These are phyloP conservation scores for Trilocha varians DNA, from an alignment of 2,888 invertebrate genomes.

Conservation along the genomic window DNA sequence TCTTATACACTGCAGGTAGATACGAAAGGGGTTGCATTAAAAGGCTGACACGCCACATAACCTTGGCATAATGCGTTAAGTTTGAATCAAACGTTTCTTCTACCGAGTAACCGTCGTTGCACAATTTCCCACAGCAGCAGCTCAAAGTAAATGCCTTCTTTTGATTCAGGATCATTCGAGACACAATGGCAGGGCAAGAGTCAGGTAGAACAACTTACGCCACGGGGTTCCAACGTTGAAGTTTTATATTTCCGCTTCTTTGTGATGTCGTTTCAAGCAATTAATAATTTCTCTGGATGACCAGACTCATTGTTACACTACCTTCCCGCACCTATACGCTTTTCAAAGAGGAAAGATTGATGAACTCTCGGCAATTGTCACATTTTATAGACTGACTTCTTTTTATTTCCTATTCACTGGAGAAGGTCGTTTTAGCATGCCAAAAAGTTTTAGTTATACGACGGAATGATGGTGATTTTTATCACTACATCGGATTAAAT, in stretches of 20 bases:
- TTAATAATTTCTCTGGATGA: slow-evolving; percentile 72
- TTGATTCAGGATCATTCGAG: slow-evolving; percentile 51
- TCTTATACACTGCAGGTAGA: slow-evolving; percentile 12
- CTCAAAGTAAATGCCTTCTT: slow-evolving; percentile 60
- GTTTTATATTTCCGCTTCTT: slow-evolving; percentile 74
- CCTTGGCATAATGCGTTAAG: slow-evolving; percentile 38
- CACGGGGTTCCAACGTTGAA: slow-evolving; percentile 60
- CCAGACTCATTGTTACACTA: slow-evolving; percentile 61
- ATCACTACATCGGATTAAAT: too few relatives aligned
- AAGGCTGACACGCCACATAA: slow-evolving; percentile 32
- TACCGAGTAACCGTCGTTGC: slow-evolving; percentile 50
- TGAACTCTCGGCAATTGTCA: slow-evolving; percentile 66
- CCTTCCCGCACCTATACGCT: slow-evolving; percentile 40
- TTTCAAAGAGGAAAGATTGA: slow-evolving; percentile 63
- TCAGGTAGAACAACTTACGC: slow-evolving; percentile 67
- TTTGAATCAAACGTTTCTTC: slow-evolving; percentile 41
- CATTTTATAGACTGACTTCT: slow-evolving; percentile 48
- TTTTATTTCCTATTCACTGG: too few relatives aligned
- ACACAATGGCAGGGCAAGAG: slow-evolving; percentile 69
- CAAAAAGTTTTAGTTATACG: too few relatives aligned
- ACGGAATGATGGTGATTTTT: too few relatives aligned
- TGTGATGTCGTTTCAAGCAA: slow-evolving; percentile 58
- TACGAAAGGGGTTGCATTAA: slow-evolving; percentile 44
- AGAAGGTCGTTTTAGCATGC: too few relatives aligned
- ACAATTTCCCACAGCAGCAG: slow-evolving; percentile 69